These are phyloP conservation scores for Digitonthophagus gazella DNA, from an alignment of 2,888 invertebrate genomes.

Conservation along the genomic window DNA sequence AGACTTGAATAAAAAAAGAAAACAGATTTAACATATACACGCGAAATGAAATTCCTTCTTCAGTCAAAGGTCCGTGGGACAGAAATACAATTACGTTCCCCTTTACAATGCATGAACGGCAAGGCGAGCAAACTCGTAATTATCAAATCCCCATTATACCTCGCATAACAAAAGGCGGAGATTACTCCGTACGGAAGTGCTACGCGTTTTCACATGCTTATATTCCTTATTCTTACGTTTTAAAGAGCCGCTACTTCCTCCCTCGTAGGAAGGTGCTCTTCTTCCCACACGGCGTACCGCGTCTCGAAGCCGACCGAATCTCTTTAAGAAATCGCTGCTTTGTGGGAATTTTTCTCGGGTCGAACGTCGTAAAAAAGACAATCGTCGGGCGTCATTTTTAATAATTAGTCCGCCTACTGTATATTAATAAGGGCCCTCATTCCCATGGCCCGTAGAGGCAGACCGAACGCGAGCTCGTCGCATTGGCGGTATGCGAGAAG, in stretches of 20 bases:
- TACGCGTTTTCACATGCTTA: not conserved
- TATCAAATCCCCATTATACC: not conserved
- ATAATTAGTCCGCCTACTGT: slow-evolving; percentile 50
- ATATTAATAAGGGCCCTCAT: slow-evolving; percentile 51
- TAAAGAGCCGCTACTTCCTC: not conserved
- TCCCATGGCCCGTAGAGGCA: slow-evolving; percentile 41
- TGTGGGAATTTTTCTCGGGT: slow-evolving; percentile 20
- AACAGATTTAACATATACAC: too few species aligned
- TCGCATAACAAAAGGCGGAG: not conserved
- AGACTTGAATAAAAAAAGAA: too few species aligned
- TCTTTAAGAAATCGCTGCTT: not conserved
- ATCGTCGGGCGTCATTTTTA: slow-evolving; percentile 41
- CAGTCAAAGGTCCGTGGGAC: not conserved
- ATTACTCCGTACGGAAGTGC: not conserved
- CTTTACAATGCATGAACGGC: not conserved
- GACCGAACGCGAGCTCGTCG: not conserved
- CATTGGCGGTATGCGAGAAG: not conserved
- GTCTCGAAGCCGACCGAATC: slow-evolving; percentile 11
- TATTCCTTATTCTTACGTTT: not conserved
- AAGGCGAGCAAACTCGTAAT: not conserved
- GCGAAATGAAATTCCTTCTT: not conserved
- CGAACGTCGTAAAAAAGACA: slow-evolving; percentile 11
- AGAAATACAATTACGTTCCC: not conserved
- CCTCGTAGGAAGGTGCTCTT: too few species aligned
- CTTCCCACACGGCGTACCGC: not conserved